Conservation (phyloP, 1,140 invertebrate species). For the Aporrectodea caliginosa region DNA sequence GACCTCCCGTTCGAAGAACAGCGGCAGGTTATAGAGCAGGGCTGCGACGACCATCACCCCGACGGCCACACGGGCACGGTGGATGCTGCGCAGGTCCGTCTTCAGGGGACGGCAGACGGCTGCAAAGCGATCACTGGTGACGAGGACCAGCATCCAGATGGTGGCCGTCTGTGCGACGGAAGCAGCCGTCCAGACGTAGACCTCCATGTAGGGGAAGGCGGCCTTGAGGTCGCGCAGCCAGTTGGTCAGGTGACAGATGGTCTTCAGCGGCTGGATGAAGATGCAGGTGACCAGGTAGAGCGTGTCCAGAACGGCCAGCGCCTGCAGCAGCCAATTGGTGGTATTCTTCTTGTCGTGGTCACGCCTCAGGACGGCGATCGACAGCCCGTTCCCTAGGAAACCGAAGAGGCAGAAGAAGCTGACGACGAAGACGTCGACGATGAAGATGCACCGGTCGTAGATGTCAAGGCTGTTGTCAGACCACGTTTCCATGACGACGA, state of each 20-base stretch:
- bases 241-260: constrained; percentile 21
- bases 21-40: constrained; percentile 31
- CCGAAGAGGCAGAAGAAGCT: constrained; percentile 25
- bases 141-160: constrained; percentile 31
- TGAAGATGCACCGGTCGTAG: constrained; percentile 16
- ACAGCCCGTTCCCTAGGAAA: constrained; percentile 30
- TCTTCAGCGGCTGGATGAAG: constrained; percentile 31
- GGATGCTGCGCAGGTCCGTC: constrained; percentile 16
- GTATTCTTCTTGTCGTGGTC: constrained; percentile 24
- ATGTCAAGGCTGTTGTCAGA: not conserved
- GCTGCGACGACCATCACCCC: constrained; percentile 17
- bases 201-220: constrained; percentile 24
- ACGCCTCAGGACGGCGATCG: constrained; percentile 28
- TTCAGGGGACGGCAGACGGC: constrained; percentile 30
- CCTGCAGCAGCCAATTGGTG: constrained; percentile 30
- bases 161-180: constrained; percentile 31
- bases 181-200: constrained; percentile 23
- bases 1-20: constrained; percentile 29
- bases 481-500: not conserved
- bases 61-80: constrained; percentile 14
- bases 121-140: constrained; percentile 29
- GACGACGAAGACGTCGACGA: constrained; percentile 31
- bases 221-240: constrained; percentile 14
- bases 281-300: constrained; percentile 32
- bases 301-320: constrained; percentile 28